Conservation (phyloP, 2,888 invertebrate species). For the Clepsis dumicolana region DNA sequence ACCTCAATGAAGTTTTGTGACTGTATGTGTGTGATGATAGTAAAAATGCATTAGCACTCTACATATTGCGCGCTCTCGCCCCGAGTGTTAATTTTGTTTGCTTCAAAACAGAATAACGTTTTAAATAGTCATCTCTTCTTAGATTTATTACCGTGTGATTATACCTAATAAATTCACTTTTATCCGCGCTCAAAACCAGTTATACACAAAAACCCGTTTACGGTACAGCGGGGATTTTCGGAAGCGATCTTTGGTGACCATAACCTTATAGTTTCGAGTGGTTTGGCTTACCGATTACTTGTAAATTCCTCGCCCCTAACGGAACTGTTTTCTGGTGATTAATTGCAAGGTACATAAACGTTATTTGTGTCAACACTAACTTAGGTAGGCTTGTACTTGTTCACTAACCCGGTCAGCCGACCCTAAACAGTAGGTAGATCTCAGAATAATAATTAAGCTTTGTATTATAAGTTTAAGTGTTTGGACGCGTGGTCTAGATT, state of each 20-base stretch:
- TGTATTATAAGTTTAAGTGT: slow-evolving; percentile 36
- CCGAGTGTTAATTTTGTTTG: neutral
- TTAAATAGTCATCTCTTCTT: neutral
- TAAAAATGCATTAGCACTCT: neutral
- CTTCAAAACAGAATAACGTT: neutral
- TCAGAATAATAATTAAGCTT: slow-evolving; percentile 36
- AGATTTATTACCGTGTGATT: slow-evolving; percentile 6
- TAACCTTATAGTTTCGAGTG: neutral
- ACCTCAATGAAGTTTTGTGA: neutral
- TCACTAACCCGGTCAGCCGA: slow-evolving; percentile 35
- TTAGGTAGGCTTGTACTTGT: slow-evolving; percentile 7
- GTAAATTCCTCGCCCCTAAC: slow-evolving; percentile 10
- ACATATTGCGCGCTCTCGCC: neutral
- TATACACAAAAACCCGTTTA: slow-evolving; percentile 4
- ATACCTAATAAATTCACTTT: slow-evolving; percentile 18
- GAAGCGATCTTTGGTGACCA: neutral
- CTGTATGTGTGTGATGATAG: neutral
- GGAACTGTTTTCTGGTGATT: slow-evolving; percentile 12
- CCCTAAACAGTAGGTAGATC: slow-evolving; percentile 10
- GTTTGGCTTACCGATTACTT: neutral
- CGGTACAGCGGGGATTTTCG: neutral
- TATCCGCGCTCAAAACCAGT: slow-evolving; percentile 6
- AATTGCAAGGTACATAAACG: slow-evolving; percentile 28
- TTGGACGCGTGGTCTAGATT: slow-evolving; percentile 26
- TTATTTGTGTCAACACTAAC: slow-evolving; percentile 31